phyloP scores from a whole-genome alignment of 2,797 vertebrate genomes.

The Ficedula albicollis region DNA sequence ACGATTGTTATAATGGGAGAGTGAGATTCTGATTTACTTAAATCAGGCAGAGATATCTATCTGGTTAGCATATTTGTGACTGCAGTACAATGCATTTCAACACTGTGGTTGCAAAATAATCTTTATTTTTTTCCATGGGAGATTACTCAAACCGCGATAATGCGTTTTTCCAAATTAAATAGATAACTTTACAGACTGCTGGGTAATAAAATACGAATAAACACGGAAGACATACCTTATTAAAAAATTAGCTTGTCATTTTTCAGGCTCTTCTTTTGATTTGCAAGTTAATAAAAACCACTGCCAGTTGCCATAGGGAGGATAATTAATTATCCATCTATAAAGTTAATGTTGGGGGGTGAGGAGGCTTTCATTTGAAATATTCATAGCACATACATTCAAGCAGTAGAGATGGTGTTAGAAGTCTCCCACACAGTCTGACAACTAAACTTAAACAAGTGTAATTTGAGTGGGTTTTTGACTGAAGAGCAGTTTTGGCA shows the following conservation, averaged over 20 bases:
- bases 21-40: background rate
- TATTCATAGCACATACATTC: background rate
- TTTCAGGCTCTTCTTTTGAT: slow-evolving; percentile 64
- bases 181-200: slow-evolving; percentile 52
- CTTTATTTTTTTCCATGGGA: slow-evolving; percentile 42
- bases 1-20: background rate
- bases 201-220: slow-evolving; percentile 56
- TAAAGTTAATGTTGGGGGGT: slow-evolving; percentile 32
- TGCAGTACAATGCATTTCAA: slow-evolving; percentile 37
- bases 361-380: slow-evolving; percentile 1
- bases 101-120: slow-evolving; percentile 46
- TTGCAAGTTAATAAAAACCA: slow-evolving; percentile 68
- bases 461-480: background rate
- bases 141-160: slow-evolving; percentile 25
- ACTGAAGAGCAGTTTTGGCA: background rate
- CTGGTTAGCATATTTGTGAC: slow-evolving; percentile 12
- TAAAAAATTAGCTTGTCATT: slow-evolving; percentile 60
- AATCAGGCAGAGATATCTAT: slow-evolving; percentile 35
- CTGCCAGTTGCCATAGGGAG: slow-evolving; percentile 39
- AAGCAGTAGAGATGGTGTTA: background rate
- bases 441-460: background rate
- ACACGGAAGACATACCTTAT: slow-evolving; percentile 32
- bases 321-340: slow-evolving; percentile 66
- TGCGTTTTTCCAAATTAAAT: slow-evolving; percentile 35
- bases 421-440: background rate